Percentiles rank a stretch among this genome's conserved stretches.
phyloP scores from a whole-genome alignment of 2,888 invertebrate genomes.

The Muscina levida region DNA sequence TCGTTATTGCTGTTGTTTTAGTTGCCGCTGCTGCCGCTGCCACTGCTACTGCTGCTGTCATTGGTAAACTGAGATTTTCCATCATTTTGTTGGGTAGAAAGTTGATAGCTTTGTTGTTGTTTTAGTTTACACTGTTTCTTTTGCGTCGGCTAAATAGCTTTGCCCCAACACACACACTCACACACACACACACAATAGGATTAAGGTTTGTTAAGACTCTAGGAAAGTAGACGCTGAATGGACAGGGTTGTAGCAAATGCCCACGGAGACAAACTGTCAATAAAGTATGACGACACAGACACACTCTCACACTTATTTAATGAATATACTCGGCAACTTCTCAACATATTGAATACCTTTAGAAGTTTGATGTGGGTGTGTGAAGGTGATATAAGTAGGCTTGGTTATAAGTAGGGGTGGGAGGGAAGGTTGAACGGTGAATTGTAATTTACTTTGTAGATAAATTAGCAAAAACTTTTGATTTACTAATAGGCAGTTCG shows the following conservation, averaged over 20 bases:
- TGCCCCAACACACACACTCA: no score
- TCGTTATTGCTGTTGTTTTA: not conserved
- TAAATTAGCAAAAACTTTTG: no score
- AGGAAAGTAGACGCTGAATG: not conserved
- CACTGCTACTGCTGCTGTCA: conserved; percentile 3
- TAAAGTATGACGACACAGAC: conserved; percentile 42
- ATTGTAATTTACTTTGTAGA: no score
- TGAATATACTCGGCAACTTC: no score
- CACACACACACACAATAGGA: conserved; percentile 42
- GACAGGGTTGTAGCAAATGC: not conserved
- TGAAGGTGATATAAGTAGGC: no score
- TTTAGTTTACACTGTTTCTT: conserved; percentile 23
- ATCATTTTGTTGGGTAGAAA: conserved; percentile 33
- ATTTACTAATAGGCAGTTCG: no score
- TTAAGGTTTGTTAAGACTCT: not conserved
- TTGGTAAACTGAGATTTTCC: conserved; percentile 40
- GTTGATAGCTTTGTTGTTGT: conserved; percentile 41
- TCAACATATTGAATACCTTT: conserved; percentile 7
- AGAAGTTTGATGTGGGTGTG: not conserved
- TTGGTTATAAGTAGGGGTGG: no score
- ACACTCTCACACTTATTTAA: not conserved
- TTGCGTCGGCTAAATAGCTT: conserved; percentile 55
- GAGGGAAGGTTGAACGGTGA: no score
- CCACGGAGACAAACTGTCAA: conserved; percentile 57
- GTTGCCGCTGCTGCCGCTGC: not conserved